Conservation (phyloP, 2,888 invertebrate genomes). For the Penaeus monodon region DNA sequence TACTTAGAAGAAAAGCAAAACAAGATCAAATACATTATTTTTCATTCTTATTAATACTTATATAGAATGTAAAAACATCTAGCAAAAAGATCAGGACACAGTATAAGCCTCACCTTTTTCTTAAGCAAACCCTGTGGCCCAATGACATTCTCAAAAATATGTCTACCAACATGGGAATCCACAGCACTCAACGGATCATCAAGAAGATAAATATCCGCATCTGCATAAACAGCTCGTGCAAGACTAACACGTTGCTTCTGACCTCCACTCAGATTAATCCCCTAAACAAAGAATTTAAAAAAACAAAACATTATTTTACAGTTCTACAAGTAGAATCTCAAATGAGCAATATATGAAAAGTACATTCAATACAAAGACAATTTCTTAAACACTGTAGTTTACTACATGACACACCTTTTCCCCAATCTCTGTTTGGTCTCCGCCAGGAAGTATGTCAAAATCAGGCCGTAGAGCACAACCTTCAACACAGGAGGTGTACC, state of each 20-base stretch:
- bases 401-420: slow-evolving; percentile 80
- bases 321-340: background rate
- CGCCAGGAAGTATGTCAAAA: slow-evolving; percentile 91
- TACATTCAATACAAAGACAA: background rate
- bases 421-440: slow-evolving; percentile 97
- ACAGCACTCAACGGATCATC: slow-evolving; percentile 97
- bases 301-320: background rate
- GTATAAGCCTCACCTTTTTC: slow-evolving; percentile 71
- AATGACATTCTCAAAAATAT: slow-evolving; percentile 94
- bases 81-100: background rate
- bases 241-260: slow-evolving; percentile 92
- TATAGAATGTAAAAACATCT: background rate
- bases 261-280: slow-evolving; percentile 89
- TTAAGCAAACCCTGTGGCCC: slow-evolving; percentile 84
- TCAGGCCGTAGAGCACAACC: slow-evolving; percentile 93
- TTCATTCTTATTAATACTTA: background rate
- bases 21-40: background rate
- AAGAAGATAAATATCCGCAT: slow-evolving; percentile 89
- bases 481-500: slow-evolving; percentile 85
- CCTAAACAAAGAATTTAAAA: slow-evolving; percentile 69
- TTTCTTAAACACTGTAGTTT: background rate
- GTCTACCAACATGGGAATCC: slow-evolving; percentile 97
- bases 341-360: background rate
- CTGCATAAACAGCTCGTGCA: slow-evolving; percentile 90
- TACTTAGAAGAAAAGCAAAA: no score